These are phyloP conservation scores for Carassius carassius DNA, from an alignment of 2,113 vertebrate species.

Conservation along the genomic window DNA sequence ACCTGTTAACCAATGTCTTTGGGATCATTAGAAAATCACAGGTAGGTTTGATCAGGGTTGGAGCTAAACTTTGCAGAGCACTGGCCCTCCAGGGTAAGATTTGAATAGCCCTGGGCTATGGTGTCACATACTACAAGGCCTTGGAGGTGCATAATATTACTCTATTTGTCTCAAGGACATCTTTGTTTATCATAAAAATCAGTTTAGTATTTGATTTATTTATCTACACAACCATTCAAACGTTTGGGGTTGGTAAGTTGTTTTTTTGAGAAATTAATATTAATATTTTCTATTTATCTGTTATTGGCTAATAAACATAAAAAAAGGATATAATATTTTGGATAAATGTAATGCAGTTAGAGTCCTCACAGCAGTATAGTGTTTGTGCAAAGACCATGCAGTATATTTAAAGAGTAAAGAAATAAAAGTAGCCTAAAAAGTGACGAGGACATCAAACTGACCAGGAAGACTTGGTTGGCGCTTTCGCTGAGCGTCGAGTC, in stretches of 20 bases:
- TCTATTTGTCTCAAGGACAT: neutral
- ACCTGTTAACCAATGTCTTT: no score
- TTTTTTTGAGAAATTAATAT: neutral
- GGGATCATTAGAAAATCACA: no score
- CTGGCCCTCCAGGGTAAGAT: no score
- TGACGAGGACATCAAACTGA: constrained; percentile 64
- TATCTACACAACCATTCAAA: neutral
- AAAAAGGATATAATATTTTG: neutral
- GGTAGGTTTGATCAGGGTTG: no score
- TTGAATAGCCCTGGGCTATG: no score
- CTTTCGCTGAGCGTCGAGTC: constrained; percentile 97
- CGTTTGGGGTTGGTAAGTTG: neutral
- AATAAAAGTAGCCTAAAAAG: constrained; percentile 24
- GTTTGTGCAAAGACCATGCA: neutral
- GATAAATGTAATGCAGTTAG: neutral
- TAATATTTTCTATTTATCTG: neutral
- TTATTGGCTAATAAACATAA: neutral
- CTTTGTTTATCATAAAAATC: neutral
- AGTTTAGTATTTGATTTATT: neutral
- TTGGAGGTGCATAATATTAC: neutral
- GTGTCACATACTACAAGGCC: neutral
- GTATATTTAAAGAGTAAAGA: neutral
- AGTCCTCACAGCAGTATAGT: neutral
- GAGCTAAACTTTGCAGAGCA: no score
- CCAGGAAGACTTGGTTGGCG: constrained; percentile 98